Evolutionary conservation across 1,140 invertebrate species (phyloP), one percentile per base, ranked within the genome.

Genomic region (Pachyrhynchus sulphureomaculatus): DNA sequence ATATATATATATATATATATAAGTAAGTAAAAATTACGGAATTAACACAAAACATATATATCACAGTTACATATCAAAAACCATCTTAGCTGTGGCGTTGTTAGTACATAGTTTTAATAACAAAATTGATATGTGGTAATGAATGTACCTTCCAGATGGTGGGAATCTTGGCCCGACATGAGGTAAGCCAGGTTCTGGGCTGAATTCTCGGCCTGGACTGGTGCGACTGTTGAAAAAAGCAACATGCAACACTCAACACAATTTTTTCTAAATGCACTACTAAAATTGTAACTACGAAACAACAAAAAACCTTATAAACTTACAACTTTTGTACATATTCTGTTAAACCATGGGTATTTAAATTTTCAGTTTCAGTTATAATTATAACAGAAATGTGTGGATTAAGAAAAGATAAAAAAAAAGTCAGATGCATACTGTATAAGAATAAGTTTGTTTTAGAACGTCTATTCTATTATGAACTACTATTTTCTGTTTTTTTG

Each of bases 81-180:
- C 6, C 12, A 20, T 6, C 2, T 24, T 24, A 5, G 2, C 2
- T 18, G 23, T 20, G 21, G 39, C 41, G 34, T 41, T 10, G 53
- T 56, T 56, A 56, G 53, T 44, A 21, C 8, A 51, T 34, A 5
- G 18, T n/a, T 17, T 1, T 39, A 45, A 18, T 45, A 13, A 56
- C 23, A 47, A 29, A 51, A 17, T 32, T 26, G 37, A 47, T 26
- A 33, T 54, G 57, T 62, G 57, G 64, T 48, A 53, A 62, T 62
- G 58, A 53, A 62, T 62, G 58, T 71, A 75, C 72, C 71, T 75
- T 63, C 71, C 72, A 66, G 68, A 20, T 47, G 89, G 83, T 80
- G 89, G 88, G 81, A 94, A 94, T 75, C 90, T 80, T 52, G 92
- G 91, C 65, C 91, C 91, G 78, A 90, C 89, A 81, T 93, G 91